phyloP scores from a whole-genome alignment of 2,113 vertebrate genomes.

The Pan paniscus region DNA sequence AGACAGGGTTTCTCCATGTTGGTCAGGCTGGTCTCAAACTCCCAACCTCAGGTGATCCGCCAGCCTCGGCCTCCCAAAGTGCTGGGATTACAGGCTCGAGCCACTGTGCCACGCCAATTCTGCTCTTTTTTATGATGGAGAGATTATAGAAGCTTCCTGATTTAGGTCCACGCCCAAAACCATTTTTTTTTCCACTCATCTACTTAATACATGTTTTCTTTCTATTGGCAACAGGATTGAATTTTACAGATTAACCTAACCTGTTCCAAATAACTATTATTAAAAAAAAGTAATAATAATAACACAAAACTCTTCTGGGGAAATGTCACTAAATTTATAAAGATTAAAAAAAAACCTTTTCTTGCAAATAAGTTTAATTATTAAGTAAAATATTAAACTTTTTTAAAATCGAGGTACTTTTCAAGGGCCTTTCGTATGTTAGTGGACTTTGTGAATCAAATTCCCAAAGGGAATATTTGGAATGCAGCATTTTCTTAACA shows the following conservation, averaged over 20 bases:
- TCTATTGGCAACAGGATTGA: neutral
- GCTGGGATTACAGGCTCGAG: no score
- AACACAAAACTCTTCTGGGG: neutral
- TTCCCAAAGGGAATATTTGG: neutral
- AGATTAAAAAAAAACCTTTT: neutral
- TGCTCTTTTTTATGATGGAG: neutral
- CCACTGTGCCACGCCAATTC: no score
- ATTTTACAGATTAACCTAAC: neutral
- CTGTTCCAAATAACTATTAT: neutral
- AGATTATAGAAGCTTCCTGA: slow-evolving; percentile 9
- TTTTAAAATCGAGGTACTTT: neutral
- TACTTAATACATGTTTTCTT: neutral
- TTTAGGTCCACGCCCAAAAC: neutral
- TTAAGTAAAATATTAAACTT: neutral
- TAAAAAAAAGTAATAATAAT: neutral
- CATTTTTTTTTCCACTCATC: neutral
- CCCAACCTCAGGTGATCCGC: no score
- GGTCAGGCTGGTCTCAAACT: no score
- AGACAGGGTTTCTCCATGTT: no score
- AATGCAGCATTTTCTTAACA: neutral
- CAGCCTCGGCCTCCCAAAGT: no score
- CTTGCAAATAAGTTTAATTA: neutral
- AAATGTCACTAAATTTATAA: neutral
- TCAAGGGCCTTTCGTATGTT: neutral
- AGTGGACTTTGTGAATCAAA: neutral